Percentiles rank a stretch among this genome's conserved stretches.
Evolutionary conservation across 2,888 invertebrate genomes (phyloP).

Genomic region (Anthophora plumipes): DNA sequence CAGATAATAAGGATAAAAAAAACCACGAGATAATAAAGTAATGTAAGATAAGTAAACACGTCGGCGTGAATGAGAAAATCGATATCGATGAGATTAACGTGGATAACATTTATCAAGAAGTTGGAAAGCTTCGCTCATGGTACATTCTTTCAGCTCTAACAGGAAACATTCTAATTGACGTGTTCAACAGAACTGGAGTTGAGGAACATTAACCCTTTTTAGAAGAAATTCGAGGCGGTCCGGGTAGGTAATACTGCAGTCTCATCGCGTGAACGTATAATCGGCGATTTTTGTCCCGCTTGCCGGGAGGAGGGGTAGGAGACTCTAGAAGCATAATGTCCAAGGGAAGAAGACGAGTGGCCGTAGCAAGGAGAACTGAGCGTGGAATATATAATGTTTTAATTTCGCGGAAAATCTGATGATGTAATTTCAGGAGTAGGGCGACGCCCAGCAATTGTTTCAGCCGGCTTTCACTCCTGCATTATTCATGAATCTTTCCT

Average conservation of each 20-base stretch:
- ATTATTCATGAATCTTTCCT: conserved; percentile 74
- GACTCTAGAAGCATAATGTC: conserved; percentile 36
- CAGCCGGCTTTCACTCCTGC: conserved; percentile 74
- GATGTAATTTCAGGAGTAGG: conserved; percentile 76
- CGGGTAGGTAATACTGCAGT: conserved; percentile 36
- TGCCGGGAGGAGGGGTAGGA: not conserved
- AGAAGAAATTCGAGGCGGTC: not conserved
- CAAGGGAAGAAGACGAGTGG: conserved; percentile 44
- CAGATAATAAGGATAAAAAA: too few relatives aligned
- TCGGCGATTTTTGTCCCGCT: conserved; percentile 60
- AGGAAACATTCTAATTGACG: conserved; percentile 8
- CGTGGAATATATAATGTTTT: conserved; percentile 73
- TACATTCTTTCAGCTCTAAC: not conserved
- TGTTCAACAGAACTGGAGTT: conserved; percentile 12
- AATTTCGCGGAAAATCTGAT: conserved; percentile 75
- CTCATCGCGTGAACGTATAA: conserved; percentile 58
- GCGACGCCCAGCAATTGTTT: conserved; percentile 77
- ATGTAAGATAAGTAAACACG: not conserved
- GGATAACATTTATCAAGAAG: not conserved
- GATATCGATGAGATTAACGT: not conserved
- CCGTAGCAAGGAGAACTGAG: conserved; percentile 35
- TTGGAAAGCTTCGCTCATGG: not conserved
- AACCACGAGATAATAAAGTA: not conserved
- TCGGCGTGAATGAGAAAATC: not conserved
- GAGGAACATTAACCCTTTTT: conserved; percentile 14